Conservation (phyloP, 2,113 vertebrate species). For the Ascaphus truei region DNA sequence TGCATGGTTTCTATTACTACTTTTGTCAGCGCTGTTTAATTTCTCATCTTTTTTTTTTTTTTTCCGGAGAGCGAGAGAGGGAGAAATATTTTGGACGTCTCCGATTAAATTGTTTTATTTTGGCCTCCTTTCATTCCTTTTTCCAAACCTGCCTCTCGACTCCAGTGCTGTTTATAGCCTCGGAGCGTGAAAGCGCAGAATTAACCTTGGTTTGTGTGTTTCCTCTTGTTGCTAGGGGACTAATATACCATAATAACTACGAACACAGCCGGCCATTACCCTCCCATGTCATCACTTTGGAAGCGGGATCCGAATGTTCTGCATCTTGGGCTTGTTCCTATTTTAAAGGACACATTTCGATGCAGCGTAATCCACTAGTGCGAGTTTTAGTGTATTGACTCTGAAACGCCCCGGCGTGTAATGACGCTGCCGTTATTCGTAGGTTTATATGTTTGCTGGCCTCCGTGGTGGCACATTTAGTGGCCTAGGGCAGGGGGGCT, state of each 20-base stretch:
- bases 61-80: too few relatives aligned
- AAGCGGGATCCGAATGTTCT: background rate
- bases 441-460: too few relatives aligned
- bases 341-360: too few relatives aligned
- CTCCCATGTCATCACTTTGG: background rate
- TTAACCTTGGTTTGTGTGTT: slow-evolving; percentile 3
- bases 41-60: background rate
- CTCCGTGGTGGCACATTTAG: too few relatives aligned
- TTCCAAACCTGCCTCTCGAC: background rate
- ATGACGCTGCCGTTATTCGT: too few relatives aligned
- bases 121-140: background rate
- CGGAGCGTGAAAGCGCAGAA: background rate
- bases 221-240: slow-evolving; percentile 7
- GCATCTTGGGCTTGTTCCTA: too few relatives aligned
- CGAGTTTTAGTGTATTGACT: too few relatives aligned
- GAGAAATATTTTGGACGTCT: background rate
- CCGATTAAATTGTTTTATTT: background rate
- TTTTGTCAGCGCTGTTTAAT: too few relatives aligned
- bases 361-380: too few relatives aligned
- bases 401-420: too few relatives aligned
- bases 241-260: slow-evolving; percentile 10
- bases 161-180: slow-evolving; percentile 8
- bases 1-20: background rate
- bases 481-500: too few relatives aligned
- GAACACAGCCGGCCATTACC: background rate